Evolutionary conservation across 2,113 vertebrate species (phyloP), one percentile per base, ranked within the genome.

Genomic region (Macquaria ambigua): DNA sequence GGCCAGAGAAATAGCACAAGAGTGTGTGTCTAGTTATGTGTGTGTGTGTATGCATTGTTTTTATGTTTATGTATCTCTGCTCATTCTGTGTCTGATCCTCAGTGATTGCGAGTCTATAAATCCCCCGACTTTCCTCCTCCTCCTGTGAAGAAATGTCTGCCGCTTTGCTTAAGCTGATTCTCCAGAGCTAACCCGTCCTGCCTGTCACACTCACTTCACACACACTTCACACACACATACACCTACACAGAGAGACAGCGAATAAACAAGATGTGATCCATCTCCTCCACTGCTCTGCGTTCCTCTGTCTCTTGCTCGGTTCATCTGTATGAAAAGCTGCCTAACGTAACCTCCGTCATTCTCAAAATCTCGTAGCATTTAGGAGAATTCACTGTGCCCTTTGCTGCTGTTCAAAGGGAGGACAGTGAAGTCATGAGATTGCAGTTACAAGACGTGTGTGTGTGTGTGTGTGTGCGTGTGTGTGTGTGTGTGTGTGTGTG

Each of bases 111-210:
- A 37, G 34, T 71, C 37, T 69, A 43, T 77, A 78, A 88, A 91
- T 87, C 87, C 74, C 16, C 61, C 28, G 84, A 89, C 73, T 85
- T 74, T 75, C 58, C 46, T 55, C n/a, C 67, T 80, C 71, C 67
- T 85, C 64, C 62, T 68, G 62, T 80, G 82, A 64, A 77, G 50
- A 69, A 80, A 71, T 48, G 48, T 75, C 34, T 74, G 66, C 85
- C 78, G 70, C 83, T 88, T 89, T 85, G 83, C 77, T 69, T 92
- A 83, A 93, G 85, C 86, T 88, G 79, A 79, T 89, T 92, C 83
- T 85, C 46, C 58, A 59, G 55, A 72, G 18, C 74, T 64, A 90
- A 87, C 74, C 73, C 41, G 15, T 67, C 66, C 78, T 85, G 39
- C 28, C 76, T 79, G 50, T 77, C 50, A 77, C 37, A 71, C 70